Evolutionary conservation across 1,140 invertebrate genomes (phyloP), one percentile per base, ranked within the genome.

Genomic region (Philotrypesis tridentata): DNA sequence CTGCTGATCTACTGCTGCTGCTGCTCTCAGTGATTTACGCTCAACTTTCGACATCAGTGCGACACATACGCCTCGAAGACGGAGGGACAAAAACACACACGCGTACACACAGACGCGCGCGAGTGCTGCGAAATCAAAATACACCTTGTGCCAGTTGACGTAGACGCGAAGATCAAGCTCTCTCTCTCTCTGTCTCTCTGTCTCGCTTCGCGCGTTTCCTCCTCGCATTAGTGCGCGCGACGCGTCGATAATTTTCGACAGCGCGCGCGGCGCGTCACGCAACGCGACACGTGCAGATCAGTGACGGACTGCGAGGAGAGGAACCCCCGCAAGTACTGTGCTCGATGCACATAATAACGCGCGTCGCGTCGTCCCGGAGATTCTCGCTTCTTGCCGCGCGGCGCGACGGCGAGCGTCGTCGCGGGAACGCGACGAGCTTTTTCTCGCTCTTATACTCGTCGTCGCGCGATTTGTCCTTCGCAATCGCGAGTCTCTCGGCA

Each of bases 281-380:
- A 84, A 17, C 67, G 79, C 72, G 37, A 84, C 83, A 84, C 83
- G 83, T 83, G 84, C 82, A 83, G 70, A 83, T 65, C 40, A 33
- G 40, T 23, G 80, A 48, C 77, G 73, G 14, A 7, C 40, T n/a
- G n/a, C n/a, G n/a, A n/a, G 11, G 48, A 25, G 33, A 21, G 40
- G 71, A 23, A 17, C 6, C 37, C 37, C 40, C n/a, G 40, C 9
- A 11, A n/a, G n/a, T 14, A n/a, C n/a, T n/a, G n/a, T 48, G 9
- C 23, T 8, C n/a, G n/a, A 11, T 48, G 21, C 33, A 11, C n/a
- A n/a, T n/a, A n/a, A n/a, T n/a, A n/a, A n/a, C n/a, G 68, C 17
- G 9, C 9, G 31, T 37, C 7, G 27, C n/a, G 21, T 37, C 25
- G 65, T 4, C 23, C 25, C 25, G 29, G 23, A 2, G 17, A 70